Base-by-base conservation (phyloP, 2,888 invertebrate species). In the Anthrax anthrax region DNA sequence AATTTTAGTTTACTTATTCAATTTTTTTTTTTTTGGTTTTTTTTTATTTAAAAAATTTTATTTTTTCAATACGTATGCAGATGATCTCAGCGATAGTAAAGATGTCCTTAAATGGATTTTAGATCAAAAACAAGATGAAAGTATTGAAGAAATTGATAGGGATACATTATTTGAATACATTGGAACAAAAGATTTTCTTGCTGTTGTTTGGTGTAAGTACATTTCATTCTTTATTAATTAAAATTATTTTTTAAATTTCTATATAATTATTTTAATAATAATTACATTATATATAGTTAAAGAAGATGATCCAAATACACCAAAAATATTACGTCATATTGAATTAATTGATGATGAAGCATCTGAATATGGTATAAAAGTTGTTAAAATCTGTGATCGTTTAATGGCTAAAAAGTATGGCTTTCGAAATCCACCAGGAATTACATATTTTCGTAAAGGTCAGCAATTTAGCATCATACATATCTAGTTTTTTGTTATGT, bases 391-490 rank as follows among this genome's bases (percentile, higher is more conserved):
- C 72, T 78, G 77, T 57, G 92, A 92, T 65, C 75, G 81, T 17
- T 67, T 92, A 32, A 92, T 92, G 88, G 91, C 90, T 2, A 92
- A 92, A 64, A 92, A 92, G 61, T 92, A 87, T 63, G 91, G 91
- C 1, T 89, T 77, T 60, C 75, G 91, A 49, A 84, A 87, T 63
- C 88, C 89, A 18, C 92, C 92, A 0, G 92, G 91, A 8, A 80
- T 92, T 9, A 87, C 88, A 1, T 90, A 90, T 63, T 92, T 92
- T 70, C 77, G 91, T 46, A 89, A 90, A 67, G 85, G 75, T 54
- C 2, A 17, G 6, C 14, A 8, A 23, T 23, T 23, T 23, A 23
- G 23, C 8, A 23, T 8, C 23, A 8, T 23, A 23, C 23, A 23
- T 23, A 23, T 23, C n/a, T n/a, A n/a, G n/a, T n/a, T n/a, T n/a